Base-by-base conservation (phyloP, 2,797 vertebrate genomes). In the Heteromormyrus szaboi region DNA sequence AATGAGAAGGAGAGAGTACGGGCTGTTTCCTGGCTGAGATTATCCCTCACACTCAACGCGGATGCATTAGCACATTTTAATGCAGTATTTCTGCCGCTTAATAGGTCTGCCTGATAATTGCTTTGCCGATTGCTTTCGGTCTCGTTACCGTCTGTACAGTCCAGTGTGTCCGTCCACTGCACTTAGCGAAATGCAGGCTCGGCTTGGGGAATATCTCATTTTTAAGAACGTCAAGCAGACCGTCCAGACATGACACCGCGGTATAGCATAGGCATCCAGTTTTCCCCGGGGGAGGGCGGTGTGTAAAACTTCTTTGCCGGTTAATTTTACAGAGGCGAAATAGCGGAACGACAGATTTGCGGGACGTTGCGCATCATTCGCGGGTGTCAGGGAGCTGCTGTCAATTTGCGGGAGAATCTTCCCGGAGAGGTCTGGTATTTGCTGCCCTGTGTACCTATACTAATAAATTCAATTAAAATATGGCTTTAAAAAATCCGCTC, bases 81-180 rank as follows among this genome's bases (percentile, higher is more conserved):
- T 46, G 37, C 72, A n/a, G 37, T 8, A 79, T 79, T 79, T 79
- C 37, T 44, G 41, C 72, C 1, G 33, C 72, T 79, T 79, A 79
- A 79, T 79, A 41, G 7, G 72, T 79, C 37, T 79, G 37, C 72
- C 33, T 44, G 33, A 41, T 79, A 89, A 79, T 79, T 41, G 41
- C 37, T 44, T 72, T 37, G 72, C 33, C 25, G 72, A 76, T 76
- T 76, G 68, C 87, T 88, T 89, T 93, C 90, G 54, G 85, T 44
- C 88, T 51, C 17, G 68, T 72, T 88, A 76, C 25, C 50, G 79
- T 37, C 48, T 8, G 72, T 44, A 41, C 72, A 41, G 72, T 79
- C 6, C 72, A 17, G 6, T 44, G 37, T 44, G 37, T 79, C 72
- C 37, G 8, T 79, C 37, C 72, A 9, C 37, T 46, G 72, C 72